Evolutionary conservation across 2,113 vertebrate species (phyloP), one percentile per base, ranked within the genome.

Genomic region (Nanger granti): DNA sequence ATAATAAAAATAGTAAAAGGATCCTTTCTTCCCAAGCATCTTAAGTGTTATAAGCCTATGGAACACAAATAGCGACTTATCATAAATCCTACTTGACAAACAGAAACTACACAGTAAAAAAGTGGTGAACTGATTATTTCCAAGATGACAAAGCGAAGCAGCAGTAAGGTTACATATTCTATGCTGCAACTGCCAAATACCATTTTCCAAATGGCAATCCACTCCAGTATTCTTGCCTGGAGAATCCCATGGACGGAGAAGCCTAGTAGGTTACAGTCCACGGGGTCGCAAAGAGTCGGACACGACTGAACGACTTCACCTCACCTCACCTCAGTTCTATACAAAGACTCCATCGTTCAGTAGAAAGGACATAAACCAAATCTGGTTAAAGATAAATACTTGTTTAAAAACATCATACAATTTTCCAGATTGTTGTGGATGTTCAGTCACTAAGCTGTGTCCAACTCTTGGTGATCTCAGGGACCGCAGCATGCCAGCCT

Each of bases 121-220:
- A 94, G 34, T 29, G 10, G 29, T 55, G 73, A 76, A 59, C 34
- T 89, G 24, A 37, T 55, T 59, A 76, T 83, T 92, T 87, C 82
- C 41, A 96, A 97, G n/a, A n/a, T 64, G 64, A 41, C 59, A 88
- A 24, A 82, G 20, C 54, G 92, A 82, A 95, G 34, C 64, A 96
- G 34, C 31, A 34, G 62, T 17, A 59, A 66, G 54, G 22, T 66
- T 26, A 91, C 3, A 87, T 18, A 89, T 49, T 88, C 18, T 86
- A 84, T 28, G 26, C 41, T 87, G 34, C 31, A 94, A 93, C 22
- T 93, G 29, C 29, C 55, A 87, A 95, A 86, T 15, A 95, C 14
- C 37, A 90, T 66, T 55, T 54, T 87, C 87, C n/a, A 49, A 49
- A 49, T 49, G 49, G 49, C 49, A 49, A 49, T 49, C 2, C 49